phyloP scores from a whole-genome alignment of 2,888 invertebrate genomes.

The Phengaris alcon region DNA sequence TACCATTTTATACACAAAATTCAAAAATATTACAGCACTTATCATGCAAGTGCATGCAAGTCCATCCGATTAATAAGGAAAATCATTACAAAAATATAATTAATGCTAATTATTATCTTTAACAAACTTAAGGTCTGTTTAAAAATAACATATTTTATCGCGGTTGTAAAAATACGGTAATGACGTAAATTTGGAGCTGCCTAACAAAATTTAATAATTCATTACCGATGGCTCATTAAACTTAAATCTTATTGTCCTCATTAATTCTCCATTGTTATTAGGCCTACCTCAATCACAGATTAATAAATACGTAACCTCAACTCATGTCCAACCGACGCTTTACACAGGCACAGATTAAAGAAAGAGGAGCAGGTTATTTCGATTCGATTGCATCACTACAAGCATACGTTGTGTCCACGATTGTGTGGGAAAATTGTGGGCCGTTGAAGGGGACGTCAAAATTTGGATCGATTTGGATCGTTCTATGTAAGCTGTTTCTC shows the following conservation, averaged over 20 bases:
- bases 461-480: no score
- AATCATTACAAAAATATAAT: conserved; percentile 1
- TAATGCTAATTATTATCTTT: conserved; percentile 6
- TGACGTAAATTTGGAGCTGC: not conserved
- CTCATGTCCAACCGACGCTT: not conserved
- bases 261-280: not conserved
- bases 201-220: not conserved
- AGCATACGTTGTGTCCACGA: no score
- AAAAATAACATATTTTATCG: not conserved
- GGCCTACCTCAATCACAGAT: not conserved
- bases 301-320: not conserved
- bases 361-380: no score
- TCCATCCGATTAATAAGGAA: not conserved
- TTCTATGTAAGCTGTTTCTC: no score
- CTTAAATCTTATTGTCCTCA: not conserved
- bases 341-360: no score
- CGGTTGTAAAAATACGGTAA: not conserved
- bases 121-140: conserved; percentile 3
- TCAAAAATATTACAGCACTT: not conserved
- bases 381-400: no score
- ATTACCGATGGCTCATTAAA: not conserved
- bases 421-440: no score
- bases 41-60: no score
- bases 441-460: no score
- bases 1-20: not conserved